A percentile compares a stretch with the other conserved stretches of the same genome.
Conservation (phyloP, 2,113 vertebrate genomes). For the Microtus richardsoni region DNA sequence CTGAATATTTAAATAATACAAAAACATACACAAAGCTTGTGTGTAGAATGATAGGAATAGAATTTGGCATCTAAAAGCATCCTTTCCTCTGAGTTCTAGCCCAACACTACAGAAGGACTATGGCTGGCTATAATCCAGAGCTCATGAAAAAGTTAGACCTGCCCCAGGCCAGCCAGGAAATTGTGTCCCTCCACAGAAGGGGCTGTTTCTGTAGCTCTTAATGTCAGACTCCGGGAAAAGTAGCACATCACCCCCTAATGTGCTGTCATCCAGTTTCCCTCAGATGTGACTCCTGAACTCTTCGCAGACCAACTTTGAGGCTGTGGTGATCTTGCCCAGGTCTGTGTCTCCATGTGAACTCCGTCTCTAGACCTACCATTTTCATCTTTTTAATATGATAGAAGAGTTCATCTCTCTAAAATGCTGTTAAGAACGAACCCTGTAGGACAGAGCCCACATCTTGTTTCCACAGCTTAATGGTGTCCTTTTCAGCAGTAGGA, state of each 20-base stretch:
- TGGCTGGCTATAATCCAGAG: background rate
- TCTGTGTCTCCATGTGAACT: background rate
- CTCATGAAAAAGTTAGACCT: background rate
- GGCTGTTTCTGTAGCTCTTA: background rate
- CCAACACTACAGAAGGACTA: background rate
- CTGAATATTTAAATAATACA: slow-evolving; percentile 41
- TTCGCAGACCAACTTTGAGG: background rate
- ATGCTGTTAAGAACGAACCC: background rate
- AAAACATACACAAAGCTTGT: slow-evolving; percentile 7
- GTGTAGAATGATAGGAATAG: background rate
- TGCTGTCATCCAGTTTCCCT: background rate
- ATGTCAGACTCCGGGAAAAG: background rate
- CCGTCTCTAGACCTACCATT: background rate
- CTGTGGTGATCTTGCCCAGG: background rate
- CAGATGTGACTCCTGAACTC: background rate
- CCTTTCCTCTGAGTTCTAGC: background rate
- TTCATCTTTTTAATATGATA: background rate
- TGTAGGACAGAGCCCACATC: background rate
- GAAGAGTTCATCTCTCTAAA: background rate
- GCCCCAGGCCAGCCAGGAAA: background rate
- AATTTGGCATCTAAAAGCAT: slow-evolving; percentile 28
- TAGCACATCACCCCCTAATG: background rate
- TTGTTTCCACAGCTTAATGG: background rate
- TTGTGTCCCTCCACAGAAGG: background rate
- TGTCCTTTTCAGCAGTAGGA: background rate